A percentile compares a stretch with the other conserved stretches of the same genome.
Evolutionary conservation across 2,797 vertebrate genomes (phyloP).

Genomic region (Karalla daura): DNA sequence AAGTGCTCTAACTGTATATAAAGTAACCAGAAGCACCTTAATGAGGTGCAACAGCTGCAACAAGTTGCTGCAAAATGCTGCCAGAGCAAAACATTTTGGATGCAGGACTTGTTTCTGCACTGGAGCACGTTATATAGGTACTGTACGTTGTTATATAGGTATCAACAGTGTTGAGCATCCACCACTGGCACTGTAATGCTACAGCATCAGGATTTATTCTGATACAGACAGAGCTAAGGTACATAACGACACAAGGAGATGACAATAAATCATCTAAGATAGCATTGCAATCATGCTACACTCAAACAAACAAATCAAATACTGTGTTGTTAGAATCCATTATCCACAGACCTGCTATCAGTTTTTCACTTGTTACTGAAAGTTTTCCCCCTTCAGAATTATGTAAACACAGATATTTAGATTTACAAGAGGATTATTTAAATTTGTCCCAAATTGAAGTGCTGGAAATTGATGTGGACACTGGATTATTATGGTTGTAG

Average conservation of each 20-base stretch:
- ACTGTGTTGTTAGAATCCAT: background rate
- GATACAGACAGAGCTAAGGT: too few species aligned
- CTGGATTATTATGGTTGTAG: constrained; percentile 32
- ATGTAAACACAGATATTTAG: background rate
- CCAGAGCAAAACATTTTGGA: background rate
- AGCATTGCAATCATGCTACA: background rate
- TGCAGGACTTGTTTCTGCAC: too few species aligned
- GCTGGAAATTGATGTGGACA: constrained; percentile 28
- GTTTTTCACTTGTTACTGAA: background rate
- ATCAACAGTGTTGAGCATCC: too few species aligned
- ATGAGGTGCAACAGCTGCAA: background rate
- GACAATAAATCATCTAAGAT: background rate
- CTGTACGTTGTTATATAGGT: background rate
- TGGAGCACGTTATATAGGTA: too few species aligned
- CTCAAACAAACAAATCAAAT: background rate
- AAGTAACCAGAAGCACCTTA: background rate
- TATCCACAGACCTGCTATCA: background rate
- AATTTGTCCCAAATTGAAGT: constrained; percentile 13
- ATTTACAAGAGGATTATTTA: constrained; percentile 24
- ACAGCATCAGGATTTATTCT: too few species aligned
- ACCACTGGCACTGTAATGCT: too few species aligned
- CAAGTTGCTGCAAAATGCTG: background rate
- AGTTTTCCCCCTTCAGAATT: background rate
- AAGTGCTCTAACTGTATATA: too few species aligned
- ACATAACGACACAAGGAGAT: background rate